Evolutionary conservation across 2,113 vertebrate genomes (phyloP).

Genomic region (Pedetes capensis): DNA sequence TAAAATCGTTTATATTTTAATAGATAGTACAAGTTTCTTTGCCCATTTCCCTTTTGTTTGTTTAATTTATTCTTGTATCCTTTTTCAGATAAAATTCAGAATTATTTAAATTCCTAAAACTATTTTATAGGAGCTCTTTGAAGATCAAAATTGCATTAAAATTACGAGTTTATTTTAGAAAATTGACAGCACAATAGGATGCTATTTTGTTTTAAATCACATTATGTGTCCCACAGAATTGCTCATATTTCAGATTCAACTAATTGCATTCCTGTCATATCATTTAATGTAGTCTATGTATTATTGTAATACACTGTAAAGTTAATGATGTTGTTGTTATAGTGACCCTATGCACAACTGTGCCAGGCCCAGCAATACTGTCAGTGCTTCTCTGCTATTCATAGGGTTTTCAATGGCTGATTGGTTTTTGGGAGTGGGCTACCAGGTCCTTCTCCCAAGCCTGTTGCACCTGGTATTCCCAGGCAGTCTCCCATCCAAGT

Average conservation of each 20-base stretch:
- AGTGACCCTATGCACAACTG: too few species aligned
- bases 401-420: too few species aligned
- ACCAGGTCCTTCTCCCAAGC: too few species aligned
- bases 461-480: too few species aligned
- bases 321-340: too few species aligned
- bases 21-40: background rate
- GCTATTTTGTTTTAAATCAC: background rate
- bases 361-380: too few species aligned
- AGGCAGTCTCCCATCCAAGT: too few species aligned
- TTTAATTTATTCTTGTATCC: background rate
- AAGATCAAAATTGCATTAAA: background rate
- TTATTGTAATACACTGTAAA: too few species aligned
- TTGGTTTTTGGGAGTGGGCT: too few species aligned
- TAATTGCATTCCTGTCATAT: background rate
- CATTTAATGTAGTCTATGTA: too few species aligned
- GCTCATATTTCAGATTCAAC: background rate
- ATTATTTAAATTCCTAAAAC: background rate
- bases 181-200: background rate
- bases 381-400: too few species aligned
- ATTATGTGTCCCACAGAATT: background rate
- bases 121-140: background rate
- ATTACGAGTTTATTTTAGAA: background rate
- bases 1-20: background rate
- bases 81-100: background rate
- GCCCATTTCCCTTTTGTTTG: background rate